phyloP scores from a whole-genome alignment of 2,797 vertebrate species.

The Heteromormyrus szaboi region DNA sequence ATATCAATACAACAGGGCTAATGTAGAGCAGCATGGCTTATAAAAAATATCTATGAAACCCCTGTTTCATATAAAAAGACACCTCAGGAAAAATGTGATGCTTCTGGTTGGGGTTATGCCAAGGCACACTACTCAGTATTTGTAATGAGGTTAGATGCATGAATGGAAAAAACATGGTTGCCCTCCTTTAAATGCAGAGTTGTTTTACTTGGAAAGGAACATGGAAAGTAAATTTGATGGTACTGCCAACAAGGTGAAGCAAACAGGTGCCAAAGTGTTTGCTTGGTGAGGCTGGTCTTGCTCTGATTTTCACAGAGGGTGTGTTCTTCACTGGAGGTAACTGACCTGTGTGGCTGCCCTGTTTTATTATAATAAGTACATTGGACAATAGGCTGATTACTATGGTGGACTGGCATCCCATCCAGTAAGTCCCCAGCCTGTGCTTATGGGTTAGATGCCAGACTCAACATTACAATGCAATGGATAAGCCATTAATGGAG shows the following conservation, averaged over 20 bases:
- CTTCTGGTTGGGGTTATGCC: background rate
- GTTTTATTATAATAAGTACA: background rate
- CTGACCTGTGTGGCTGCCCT: background rate
- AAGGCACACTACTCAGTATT: background rate
- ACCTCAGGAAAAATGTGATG: background rate
- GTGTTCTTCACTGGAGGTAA: background rate
- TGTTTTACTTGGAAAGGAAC: background rate
- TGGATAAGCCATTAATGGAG: background rate
- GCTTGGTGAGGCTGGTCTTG: background rate
- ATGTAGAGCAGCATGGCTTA: background rate
- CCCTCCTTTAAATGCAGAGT: background rate
- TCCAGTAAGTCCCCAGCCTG: background rate
- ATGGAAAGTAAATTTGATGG: constrained; percentile 2
- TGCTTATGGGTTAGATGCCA: background rate
- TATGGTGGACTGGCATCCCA: background rate
- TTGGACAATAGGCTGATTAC: background rate
- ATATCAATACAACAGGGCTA: background rate
- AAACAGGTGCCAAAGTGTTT: background rate
- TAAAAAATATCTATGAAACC: background rate
- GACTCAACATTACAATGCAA: background rate
- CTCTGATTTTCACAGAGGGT: background rate
- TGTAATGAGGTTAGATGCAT: background rate
- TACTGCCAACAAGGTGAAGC: background rate
- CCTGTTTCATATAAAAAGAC: background rate
- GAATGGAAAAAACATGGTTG: background rate